These are phyloP conservation scores for Lates japonicus DNA, from an alignment of 2,797 vertebrate species.

Conservation along the genomic window DNA sequence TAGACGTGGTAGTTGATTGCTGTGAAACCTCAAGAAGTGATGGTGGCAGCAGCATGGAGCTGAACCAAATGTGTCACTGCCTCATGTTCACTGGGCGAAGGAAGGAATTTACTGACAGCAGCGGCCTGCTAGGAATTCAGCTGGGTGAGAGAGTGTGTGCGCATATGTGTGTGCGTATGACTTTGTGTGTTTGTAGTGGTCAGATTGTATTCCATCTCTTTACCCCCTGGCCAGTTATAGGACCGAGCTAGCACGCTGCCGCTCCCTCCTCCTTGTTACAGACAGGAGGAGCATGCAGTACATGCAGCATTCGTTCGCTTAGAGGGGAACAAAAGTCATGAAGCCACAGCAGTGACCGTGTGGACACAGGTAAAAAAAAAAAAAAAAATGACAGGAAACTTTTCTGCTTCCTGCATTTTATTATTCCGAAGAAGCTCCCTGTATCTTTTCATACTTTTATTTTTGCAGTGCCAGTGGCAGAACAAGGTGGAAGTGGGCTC, in stretches of 20 bases:
- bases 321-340: slow-evolving; percentile 34
- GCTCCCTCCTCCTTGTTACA: slow-evolving; percentile 24
- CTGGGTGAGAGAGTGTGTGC: slow-evolving; percentile 30
- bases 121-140: slow-evolving; percentile 64
- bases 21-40: slow-evolving; percentile 58
- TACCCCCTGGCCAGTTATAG: slow-evolving; percentile 60
- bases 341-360: slow-evolving; percentile 41
- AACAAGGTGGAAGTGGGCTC: slow-evolving; percentile 47
- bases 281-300: slow-evolving; percentile 23
- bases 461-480: slow-evolving; percentile 28
- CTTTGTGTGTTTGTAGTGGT: slow-evolving; percentile 47
- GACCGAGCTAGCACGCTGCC: slow-evolving; percentile 21
- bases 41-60: slow-evolving; percentile 49
- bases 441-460: slow-evolving; percentile 10
- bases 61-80: slow-evolving; percentile 68
- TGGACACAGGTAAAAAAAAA: slow-evolving; percentile 59
- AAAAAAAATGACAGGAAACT: background rate
- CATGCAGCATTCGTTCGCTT: slow-evolving; percentile 26
- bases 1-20: background rate
- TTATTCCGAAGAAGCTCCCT: slow-evolving; percentile 16
- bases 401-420: slow-evolving; percentile 7
- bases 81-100: slow-evolving; percentile 49
- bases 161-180: slow-evolving; percentile 27
- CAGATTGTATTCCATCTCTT: slow-evolving; percentile 67
- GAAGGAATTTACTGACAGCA: slow-evolving; percentile 60